A percentile compares a stretch with the other conserved stretches of the same genome.
These are phyloP conservation scores for Nemapogon koenigi DNA, from an alignment of 2,888 invertebrate species.

Conservation along the genomic window DNA sequence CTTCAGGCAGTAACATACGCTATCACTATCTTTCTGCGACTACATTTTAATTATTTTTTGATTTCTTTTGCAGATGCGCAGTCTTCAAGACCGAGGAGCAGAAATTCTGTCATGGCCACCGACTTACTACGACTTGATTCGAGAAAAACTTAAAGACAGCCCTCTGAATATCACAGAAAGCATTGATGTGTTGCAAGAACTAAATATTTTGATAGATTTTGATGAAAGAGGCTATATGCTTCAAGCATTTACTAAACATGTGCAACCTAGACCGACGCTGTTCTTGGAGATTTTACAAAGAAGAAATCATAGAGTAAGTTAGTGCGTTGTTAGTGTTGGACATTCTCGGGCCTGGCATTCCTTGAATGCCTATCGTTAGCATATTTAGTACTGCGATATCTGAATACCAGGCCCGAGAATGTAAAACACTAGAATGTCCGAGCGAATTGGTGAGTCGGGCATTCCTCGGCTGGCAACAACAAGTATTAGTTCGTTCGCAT, in stretches of 20 bases:
- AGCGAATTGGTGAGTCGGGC: too few relatives aligned
- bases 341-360: too few relatives aligned
- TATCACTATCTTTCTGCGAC: too few relatives aligned
- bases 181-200: constrained; percentile 77
- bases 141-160: constrained; percentile 75
- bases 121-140: constrained; percentile 86
- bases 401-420: too few relatives aligned
- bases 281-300: constrained; percentile 97
- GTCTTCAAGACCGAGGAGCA: constrained; percentile 80
- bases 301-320: constrained; percentile 84
- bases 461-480: too few relatives aligned
- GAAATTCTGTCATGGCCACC: constrained; percentile 89
- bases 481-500: too few relatives aligned
- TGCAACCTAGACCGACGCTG: constrained; percentile 94
- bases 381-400: too few relatives aligned
- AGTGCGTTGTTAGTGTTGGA: too few relatives aligned
- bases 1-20: too few relatives aligned
- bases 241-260: constrained; percentile 94
- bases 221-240: constrained; percentile 97
- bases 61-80: constrained; percentile 59
- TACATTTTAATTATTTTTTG: constrained; percentile 11
- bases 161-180: constrained; percentile 78
- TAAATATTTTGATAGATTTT: constrained; percentile 93
- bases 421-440: too few relatives aligned
- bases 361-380: too few relatives aligned